A percentile compares a stretch with the other conserved stretches of the same genome.
Evolutionary conservation across 2,888 invertebrate genomes (phyloP).

Genomic region (Odontocerum albicorne): DNA sequence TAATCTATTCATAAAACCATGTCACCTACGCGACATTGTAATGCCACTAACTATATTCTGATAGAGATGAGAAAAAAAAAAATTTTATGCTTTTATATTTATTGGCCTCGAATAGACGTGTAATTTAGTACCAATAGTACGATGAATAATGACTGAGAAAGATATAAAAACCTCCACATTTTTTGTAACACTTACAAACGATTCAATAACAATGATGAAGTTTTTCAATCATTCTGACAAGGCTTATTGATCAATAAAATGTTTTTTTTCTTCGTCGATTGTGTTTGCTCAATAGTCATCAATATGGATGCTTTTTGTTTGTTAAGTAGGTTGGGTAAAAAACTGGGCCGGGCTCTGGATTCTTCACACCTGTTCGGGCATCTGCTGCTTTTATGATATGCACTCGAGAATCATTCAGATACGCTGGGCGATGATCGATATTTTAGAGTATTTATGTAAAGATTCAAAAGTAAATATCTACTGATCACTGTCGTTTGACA

Average conservation of each 20-base stretch:
- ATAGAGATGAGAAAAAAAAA: too few species aligned
- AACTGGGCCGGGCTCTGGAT: conserved; percentile 19
- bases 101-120: too few species aligned
- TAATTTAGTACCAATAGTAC: too few species aligned
- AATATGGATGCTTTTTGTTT: conserved; percentile 34
- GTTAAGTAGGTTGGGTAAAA: conserved; percentile 31
- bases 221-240: conserved; percentile 13
- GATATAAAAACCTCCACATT: too few species aligned
- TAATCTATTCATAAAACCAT: too few species aligned
- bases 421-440: conserved; percentile 18
- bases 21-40: too few species aligned
- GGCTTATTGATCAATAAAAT: conserved; percentile 18
- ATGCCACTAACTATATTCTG: too few species aligned
- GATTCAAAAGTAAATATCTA: too few species aligned
- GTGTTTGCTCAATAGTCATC: conserved; percentile 32
- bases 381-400: conserved; percentile 4
- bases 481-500: too few species aligned
- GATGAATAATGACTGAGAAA: too few species aligned
- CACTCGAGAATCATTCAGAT: conserved; percentile 17
- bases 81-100: too few species aligned
- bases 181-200: too few species aligned
- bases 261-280: conserved; percentile 17
- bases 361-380: conserved; percentile 28
- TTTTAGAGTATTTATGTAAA: conserved; percentile 10
- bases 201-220: not conserved